phyloP scores from a whole-genome alignment of 2,113 vertebrate species.

The Calyptommatus sinebrachiatus region DNA sequence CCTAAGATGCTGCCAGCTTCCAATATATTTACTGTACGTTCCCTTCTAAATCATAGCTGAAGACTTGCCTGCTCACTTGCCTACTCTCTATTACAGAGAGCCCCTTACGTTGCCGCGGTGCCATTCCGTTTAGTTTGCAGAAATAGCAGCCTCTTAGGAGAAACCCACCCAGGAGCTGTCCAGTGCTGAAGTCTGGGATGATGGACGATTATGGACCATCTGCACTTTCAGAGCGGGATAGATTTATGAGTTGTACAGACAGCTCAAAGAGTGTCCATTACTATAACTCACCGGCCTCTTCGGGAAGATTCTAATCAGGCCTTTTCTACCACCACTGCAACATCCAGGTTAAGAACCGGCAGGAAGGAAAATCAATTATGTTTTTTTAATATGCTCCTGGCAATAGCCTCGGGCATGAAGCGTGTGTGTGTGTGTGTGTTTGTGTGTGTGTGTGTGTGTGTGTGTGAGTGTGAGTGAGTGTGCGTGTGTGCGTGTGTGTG shows the following conservation, averaged over 20 bases:
- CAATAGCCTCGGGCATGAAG: background rate
- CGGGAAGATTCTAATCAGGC: constrained; percentile 66
- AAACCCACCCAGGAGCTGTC: constrained; percentile 70
- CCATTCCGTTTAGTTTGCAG: constrained; percentile 74
- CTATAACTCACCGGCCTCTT: constrained; percentile 78
- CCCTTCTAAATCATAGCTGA: constrained; percentile 48
- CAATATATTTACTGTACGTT: background rate
- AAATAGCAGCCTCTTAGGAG: constrained; percentile 67
- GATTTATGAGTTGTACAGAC: constrained; percentile 81
- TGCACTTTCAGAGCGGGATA: constrained; percentile 76
- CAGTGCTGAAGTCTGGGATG: constrained; percentile 67
- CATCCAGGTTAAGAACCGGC: constrained; percentile 50
- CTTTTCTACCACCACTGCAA: constrained; percentile 6
- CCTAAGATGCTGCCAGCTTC: constrained; percentile 17
- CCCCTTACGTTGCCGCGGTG: background rate
- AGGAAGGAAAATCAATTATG: constrained; percentile 51
- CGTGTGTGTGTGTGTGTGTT: background rate
- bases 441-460: background rate
- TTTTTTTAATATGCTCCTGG: constrained; percentile 25
- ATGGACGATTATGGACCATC: constrained; percentile 86
- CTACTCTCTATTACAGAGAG: constrained; percentile 28
- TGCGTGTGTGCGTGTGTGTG: background rate
- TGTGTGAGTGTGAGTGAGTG: no score
- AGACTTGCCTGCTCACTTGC: constrained; percentile 36
- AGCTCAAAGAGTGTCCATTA: constrained; percentile 80